Percentiles rank a stretch among this genome's conserved stretches.
Conservation (phyloP, 2,888 invertebrate species). For the Rutpela maculata region DNA sequence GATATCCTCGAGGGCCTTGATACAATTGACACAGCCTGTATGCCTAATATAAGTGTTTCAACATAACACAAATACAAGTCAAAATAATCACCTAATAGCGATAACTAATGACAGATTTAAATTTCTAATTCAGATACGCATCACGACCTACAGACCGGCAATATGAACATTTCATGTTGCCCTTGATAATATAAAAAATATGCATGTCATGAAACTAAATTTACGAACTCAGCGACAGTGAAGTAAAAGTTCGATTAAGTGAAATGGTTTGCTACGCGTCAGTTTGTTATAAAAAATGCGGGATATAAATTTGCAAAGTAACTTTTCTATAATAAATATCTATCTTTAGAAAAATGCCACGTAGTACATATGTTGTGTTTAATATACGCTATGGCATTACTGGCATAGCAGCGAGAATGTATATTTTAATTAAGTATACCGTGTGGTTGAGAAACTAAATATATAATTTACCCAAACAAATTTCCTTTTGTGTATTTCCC, state of each 20-base stretch:
- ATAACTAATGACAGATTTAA: not conserved
- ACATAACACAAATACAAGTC: no score
- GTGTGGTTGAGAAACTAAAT: no score
- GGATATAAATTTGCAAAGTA: not conserved
- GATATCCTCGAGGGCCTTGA: no score
- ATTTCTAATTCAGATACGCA: constrained; percentile 3
- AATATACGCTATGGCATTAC: no score
- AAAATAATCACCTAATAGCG: not conserved
- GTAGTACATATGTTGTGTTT: no score
- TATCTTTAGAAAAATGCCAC: no score
- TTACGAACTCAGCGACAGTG: not conserved
- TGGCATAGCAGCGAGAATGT: no score
- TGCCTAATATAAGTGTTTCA: no score
- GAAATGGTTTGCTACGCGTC: not conserved
- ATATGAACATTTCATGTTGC: not conserved
- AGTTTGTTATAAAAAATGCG: not conserved
- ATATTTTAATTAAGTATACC: no score
- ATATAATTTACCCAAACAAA: no score
- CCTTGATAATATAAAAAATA: not conserved
- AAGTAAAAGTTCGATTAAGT: constrained; percentile 3
- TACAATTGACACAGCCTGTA: no score
- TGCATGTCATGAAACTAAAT: constrained; percentile 3
- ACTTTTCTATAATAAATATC: not conserved
- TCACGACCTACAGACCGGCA: not conserved
- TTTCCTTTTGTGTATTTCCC: no score